Percentiles rank a stretch among this genome's conserved stretches.
phyloP scores from a whole-genome alignment of 2,888 invertebrate genomes.

The Drosophila testacea region DNA sequence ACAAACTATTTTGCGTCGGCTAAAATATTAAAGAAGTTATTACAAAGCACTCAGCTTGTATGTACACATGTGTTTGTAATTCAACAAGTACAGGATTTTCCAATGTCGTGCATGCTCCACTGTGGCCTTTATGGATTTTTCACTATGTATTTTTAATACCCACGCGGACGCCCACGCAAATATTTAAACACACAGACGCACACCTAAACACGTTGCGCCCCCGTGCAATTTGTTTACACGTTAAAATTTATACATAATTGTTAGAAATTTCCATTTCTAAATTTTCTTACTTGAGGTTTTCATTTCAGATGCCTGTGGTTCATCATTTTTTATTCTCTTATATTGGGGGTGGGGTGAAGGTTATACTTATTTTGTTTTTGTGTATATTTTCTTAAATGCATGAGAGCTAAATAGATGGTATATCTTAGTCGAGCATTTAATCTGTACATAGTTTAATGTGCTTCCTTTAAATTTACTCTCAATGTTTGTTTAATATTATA shows the following conservation, averaged over 20 bases:
- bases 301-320: constrained; percentile 20
- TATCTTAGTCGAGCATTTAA: not conserved
- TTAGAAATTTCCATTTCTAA: constrained; percentile 27
- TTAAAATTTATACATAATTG: constrained; percentile 33
- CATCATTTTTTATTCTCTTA: constrained; percentile 5
- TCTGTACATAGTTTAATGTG: constrained; percentile 10
- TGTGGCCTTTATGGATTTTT: not conserved
- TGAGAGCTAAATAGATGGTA: not conserved
- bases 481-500: constrained; percentile 19
- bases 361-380: not conserved
- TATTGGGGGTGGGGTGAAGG: not conserved
- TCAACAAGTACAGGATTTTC: no score
- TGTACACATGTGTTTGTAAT: no score
- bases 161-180: constrained; percentile 67
- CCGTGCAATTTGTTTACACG: constrained; percentile 49
- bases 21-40: no score
- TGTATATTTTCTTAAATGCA: not conserved
- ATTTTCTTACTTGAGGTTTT: constrained; percentile 26
- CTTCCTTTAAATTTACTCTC: no score
- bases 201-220: constrained; percentile 17
- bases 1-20: no score
- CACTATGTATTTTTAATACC: constrained; percentile 48
- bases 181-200: constrained; percentile 40
- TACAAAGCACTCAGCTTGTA: no score
- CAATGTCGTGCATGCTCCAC: no score